Conservation (phyloP, 2,888 invertebrate species). For the Dioctria rufipes region DNA sequence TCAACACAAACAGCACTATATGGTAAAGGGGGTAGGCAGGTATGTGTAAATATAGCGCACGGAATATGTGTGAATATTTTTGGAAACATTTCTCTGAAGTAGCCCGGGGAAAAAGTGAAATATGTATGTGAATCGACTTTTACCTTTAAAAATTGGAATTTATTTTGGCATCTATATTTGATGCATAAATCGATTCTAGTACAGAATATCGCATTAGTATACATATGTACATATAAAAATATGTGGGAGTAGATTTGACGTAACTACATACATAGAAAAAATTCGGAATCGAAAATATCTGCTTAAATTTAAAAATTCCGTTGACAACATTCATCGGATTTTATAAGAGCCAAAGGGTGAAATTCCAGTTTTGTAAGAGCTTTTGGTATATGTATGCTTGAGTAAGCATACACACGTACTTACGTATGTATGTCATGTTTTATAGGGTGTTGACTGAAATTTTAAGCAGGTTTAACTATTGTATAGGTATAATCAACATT, state of each 20-base stretch:
- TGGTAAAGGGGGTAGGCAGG: not conserved
- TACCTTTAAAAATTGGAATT: not conserved
- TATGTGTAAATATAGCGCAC: not conserved
- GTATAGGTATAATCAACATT: no score
- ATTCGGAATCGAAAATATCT: not conserved
- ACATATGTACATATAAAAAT: not conserved
- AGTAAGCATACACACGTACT: no score
- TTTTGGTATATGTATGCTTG: no score
- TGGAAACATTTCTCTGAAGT: conserved; percentile 20
- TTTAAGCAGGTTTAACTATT: no score
- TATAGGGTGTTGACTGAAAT: no score
- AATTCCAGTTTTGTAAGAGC: no score
- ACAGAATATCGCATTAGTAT: not conserved
- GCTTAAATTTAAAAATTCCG: not conserved
- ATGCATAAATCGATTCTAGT: conserved; percentile 35
- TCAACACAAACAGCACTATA: not conserved
- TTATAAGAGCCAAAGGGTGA: not conserved
- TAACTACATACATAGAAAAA: not conserved
- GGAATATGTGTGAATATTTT: not conserved
- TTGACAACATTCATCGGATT: conserved; percentile 1
- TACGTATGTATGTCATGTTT: no score
- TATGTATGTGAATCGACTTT: no score
- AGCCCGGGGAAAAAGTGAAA: no score
- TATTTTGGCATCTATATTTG: conserved; percentile 41
- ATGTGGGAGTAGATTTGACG: not conserved